A percentile compares a stretch with the other conserved stretches of the same genome.
phyloP scores from a whole-genome alignment of 2,888 invertebrate genomes.

The Brachycybe producta region DNA sequence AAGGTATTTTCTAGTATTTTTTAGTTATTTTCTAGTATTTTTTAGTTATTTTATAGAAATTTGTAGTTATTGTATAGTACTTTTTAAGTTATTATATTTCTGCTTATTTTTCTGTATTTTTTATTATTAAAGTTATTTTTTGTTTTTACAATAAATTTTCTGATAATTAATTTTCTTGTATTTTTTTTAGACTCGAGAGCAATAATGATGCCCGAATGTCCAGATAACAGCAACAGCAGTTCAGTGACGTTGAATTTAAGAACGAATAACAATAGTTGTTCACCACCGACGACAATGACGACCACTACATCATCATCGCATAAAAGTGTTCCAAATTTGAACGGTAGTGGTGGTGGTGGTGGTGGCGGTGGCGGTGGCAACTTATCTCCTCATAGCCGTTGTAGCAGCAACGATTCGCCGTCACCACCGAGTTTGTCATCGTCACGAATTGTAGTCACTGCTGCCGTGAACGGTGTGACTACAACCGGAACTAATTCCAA shows the following conservation, averaged over 20 bases:
- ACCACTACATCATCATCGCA: constrained; percentile 2
- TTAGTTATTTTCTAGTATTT: too few species aligned
- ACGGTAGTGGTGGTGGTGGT: background rate
- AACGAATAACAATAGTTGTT: too few species aligned
- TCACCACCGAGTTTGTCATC: constrained; percentile 6
- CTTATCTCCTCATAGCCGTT: background rate
- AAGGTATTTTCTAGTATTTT: too few species aligned
- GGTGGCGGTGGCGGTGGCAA: constrained; percentile 24
- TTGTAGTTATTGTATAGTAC: too few species aligned
- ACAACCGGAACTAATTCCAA: background rate
- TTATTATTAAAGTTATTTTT: too few species aligned
- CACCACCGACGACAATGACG: background rate
- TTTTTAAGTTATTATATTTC: too few species aligned
- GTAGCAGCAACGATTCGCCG: constrained; percentile 12
- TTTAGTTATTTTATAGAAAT: too few species aligned
- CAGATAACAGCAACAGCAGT: background rate
- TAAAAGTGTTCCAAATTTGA: constrained; percentile 1
- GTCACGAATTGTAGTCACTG: background rate
- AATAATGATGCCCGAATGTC: constrained; percentile 11
- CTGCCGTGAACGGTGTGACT: background rate
- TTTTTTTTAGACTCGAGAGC: too few species aligned
- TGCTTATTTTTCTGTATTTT: too few species aligned
- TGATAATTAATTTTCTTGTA: too few species aligned
- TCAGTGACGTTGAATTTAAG: constrained; percentile 1
- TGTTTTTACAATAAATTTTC: too few species aligned